Conservation (phyloP, 2,113 vertebrate species). For the Aphelocoma coerulescens region DNA sequence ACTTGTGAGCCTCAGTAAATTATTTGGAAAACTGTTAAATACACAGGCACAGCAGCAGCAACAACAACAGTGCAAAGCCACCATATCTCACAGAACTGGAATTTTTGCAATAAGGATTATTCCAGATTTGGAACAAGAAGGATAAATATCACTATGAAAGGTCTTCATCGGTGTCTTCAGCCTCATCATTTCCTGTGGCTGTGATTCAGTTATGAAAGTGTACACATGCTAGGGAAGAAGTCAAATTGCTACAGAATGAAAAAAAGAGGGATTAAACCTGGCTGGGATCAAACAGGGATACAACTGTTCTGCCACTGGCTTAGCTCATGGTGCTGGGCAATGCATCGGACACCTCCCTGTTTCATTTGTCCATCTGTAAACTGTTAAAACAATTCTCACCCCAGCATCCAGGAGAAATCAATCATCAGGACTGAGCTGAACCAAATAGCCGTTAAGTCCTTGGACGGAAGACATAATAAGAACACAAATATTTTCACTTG, state of each 20-base stretch:
- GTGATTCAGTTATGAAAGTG: background rate
- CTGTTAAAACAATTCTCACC: constrained; percentile 49
- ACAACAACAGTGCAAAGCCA: background rate
- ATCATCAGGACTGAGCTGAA: constrained; percentile 49
- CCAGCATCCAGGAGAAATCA: constrained; percentile 51
- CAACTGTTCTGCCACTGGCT: constrained; percentile 34
- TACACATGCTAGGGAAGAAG: background rate
- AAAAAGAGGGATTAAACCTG: background rate
- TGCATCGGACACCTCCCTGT: constrained; percentile 15
- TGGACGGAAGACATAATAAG: constrained; percentile 12
- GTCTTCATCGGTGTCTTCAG: background rate
- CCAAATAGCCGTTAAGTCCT: constrained; percentile 14
- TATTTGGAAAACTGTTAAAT: constrained; percentile 4
- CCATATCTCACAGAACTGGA: background rate
- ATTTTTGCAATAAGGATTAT: background rate
- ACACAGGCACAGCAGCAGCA: background rate
- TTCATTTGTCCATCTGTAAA: constrained; percentile 54
- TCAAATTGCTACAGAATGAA: background rate
- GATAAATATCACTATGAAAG: background rate
- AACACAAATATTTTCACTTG: constrained; percentile 35
- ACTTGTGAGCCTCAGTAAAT: background rate
- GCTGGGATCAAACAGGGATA: constrained; percentile 15
- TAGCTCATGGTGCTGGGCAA: constrained; percentile 33
- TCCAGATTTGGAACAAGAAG: background rate
- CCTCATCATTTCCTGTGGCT: background rate